Evolutionary conservation across 2,797 vertebrate genomes (phyloP).

Genomic region (Paedocypris micromegethes): DNA sequence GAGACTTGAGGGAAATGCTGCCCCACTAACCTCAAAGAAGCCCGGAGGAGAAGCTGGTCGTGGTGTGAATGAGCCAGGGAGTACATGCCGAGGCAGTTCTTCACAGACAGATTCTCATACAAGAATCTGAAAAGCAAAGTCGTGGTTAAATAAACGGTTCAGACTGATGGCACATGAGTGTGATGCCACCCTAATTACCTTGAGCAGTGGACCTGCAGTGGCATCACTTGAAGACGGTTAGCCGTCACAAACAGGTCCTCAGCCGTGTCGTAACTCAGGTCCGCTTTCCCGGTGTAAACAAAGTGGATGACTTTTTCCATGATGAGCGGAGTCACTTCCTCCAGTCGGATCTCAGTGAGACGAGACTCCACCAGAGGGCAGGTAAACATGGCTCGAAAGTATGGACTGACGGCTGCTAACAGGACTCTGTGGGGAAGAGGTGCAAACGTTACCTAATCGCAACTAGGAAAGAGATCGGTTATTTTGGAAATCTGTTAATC

Average conservation of each 20-base stretch:
- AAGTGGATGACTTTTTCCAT: constrained; percentile 77
- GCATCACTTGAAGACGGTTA: constrained; percentile 77
- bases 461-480: too few species aligned
- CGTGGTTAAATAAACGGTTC: background rate
- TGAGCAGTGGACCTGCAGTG: constrained; percentile 75
- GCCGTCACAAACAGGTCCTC: constrained; percentile 78
- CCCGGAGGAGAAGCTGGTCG: constrained; percentile 73
- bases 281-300: constrained; percentile 74
- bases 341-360: constrained; percentile 73
- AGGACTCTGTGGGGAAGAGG: constrained; percentile 64
- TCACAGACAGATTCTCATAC: constrained; percentile 73
- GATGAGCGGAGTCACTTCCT: constrained; percentile 73
- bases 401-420: constrained; percentile 75
- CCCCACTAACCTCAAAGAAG: constrained; percentile 71
- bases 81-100: constrained; percentile 80
- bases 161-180: background rate
- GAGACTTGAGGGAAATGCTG: constrained; percentile 75
- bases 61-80: constrained; percentile 76
- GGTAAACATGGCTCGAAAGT: constrained; percentile 81
- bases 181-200: constrained; percentile 58
- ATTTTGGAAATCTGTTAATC: too few species aligned
- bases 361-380: constrained; percentile 76
- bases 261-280: constrained; percentile 70
- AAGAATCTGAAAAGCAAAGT: constrained; percentile 52
- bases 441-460: background rate